Conservation (phyloP, 1,140 invertebrate species). For the Proctacanthus coquilletti region DNA sequence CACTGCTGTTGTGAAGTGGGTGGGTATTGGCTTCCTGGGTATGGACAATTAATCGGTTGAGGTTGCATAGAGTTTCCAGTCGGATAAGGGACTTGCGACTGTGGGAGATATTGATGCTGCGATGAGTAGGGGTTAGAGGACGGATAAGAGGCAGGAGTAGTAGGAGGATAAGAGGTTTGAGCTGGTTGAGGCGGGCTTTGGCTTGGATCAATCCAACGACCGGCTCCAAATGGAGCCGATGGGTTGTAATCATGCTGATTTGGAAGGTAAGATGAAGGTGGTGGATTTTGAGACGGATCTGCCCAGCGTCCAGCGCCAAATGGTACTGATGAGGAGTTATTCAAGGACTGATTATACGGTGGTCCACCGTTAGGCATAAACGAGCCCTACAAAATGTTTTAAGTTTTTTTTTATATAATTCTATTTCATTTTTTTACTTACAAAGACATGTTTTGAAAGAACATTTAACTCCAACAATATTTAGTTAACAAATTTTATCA, state of each 20-base stretch:
- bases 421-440: not conserved
- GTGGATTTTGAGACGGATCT: constrained; percentile 17
- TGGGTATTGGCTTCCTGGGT: constrained; percentile 11
- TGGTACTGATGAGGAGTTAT: constrained; percentile 10
- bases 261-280: constrained; percentile 6
- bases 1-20: constrained; percentile 7
- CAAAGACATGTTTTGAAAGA: not conserved
- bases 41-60: constrained; percentile 6
- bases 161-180: constrained; percentile 1
- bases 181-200: constrained; percentile 7
- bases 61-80: constrained; percentile 4
- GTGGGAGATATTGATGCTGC: not conserved
- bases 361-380: constrained; percentile 19
- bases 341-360: constrained; percentile 11
- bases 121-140: not conserved
- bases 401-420: not conserved
- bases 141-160: not conserved
- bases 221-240: not conserved
- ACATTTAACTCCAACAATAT: not conserved
- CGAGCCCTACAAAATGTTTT: constrained; percentile 25
- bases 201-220: not conserved
- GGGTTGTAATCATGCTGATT: constrained; percentile 4
- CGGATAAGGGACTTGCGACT: constrained; percentile 4
- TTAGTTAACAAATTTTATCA: no score
- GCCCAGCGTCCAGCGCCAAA: constrained; percentile 26